Base-by-base conservation (phyloP, 1,140 invertebrate genomes). In the Aphelinus atriplicis region DNA sequence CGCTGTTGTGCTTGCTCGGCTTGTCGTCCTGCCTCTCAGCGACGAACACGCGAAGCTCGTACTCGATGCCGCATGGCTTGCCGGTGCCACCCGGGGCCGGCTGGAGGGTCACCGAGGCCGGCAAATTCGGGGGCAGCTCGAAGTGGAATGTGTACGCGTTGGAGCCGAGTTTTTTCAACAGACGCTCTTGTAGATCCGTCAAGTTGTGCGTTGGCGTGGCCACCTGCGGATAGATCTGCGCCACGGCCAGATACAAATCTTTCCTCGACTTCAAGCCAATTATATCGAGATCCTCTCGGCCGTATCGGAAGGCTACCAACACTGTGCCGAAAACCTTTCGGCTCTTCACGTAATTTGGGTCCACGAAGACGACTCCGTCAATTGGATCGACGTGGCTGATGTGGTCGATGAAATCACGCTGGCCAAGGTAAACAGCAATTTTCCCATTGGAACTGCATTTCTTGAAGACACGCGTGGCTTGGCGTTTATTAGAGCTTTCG, bases 71-170 rank as follows among this genome's bases (percentile, higher is more conserved):
- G 88, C 97, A 99, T 0, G 97, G 97, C 89, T 97, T 95, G 6
- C 94, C 95, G 58, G 94, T 95, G 87, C 95, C 94, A 1, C 97
- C 96, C 7, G 96, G 96, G 7, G 96, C 97, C 3, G 97, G 97
- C 88, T 98, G 96, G 73, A 98, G 89, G 47, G 96, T 97, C 0
- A 98, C 96, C 0, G 95, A 97, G 5, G 97, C 96, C 60, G 97
- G 96, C 87, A 96, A 97, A 89, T 98, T 96, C 42, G 95, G 96
- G 60, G 97, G 96, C 80, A 98, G 90, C 90, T 98, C 96, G 88
- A 98, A 98, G 89, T 96, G 99, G 88, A 99, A 99, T 50, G 98
- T 98, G 89, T 95, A 97, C 64, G 98, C 98, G 89, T 98, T 97
- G 73, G 94, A 92, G 42, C 98, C 98, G 66, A 99, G 90, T 88